These are phyloP conservation scores for Sus scrofa DNA, from an alignment of 2,113 vertebrate species.

Conservation along the genomic window T2T-Sscrofa CM000823.6:7154501-7155000, in stretches of 20 bases:
- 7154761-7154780: not conserved
- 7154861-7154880: not conserved
- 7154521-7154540: too few species aligned
- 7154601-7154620: not conserved
- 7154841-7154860: not conserved
- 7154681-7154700: not conserved
- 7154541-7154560: too few species aligned
- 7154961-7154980: not conserved
- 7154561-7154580: too few species aligned
- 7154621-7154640: not conserved
- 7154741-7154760: not conserved
- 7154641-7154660: not conserved
- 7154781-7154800: rapidly evolving
- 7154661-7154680: not conserved
- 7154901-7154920: not conserved
- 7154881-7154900: conserved; percentile 52
- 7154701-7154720: not conserved
- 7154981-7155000: not conserved
- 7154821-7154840: not conserved
- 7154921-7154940: not conserved
- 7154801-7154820: not conserved
- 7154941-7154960: not conserved
- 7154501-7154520: too few species aligned
- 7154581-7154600: not conserved
- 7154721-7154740: not conserved